Conservation (phyloP, 1,140 invertebrate species). For the Plodia interpunctella region DNA sequence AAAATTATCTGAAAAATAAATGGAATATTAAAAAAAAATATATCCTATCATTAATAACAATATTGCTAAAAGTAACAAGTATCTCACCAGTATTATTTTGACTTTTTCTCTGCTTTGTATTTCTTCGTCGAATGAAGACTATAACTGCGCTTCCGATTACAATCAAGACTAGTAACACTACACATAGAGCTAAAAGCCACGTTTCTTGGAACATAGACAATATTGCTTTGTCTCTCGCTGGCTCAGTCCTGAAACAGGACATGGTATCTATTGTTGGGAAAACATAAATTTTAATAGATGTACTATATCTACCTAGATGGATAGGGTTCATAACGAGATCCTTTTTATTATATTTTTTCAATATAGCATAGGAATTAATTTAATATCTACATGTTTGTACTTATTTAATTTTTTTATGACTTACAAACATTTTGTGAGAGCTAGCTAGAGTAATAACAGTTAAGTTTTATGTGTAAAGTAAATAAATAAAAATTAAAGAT, state of each 20-base stretch:
- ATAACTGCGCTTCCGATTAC: slow-evolving; percentile 50
- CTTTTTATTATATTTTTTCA: no score
- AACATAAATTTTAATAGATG: no score
- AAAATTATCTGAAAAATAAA: slow-evolving; percentile 13
- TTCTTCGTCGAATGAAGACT: slow-evolving; percentile 55
- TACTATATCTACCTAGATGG: no score
- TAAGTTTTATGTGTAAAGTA: no score
- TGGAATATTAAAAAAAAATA: no score
- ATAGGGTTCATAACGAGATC: no score
- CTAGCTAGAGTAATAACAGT: no score
- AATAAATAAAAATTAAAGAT: slow-evolving; percentile 8
- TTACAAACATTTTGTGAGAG: no score
- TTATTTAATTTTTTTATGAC: no score
- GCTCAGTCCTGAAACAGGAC: slow-evolving; percentile 62
- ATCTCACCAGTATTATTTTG: slow-evolving; percentile 54
- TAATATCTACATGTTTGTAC: no score
- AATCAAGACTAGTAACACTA: slow-evolving; percentile 59
- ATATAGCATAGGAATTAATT: no score
- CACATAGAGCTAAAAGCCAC: slow-evolving; percentile 61
- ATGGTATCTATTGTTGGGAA: slow-evolving; percentile 11
- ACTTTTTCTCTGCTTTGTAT: slow-evolving; percentile 62
- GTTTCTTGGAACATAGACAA: slow-evolving; percentile 72
- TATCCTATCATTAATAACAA: not conserved
- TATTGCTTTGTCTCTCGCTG: slow-evolving; percentile 66
- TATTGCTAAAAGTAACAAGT: not conserved